Evolutionary conservation across 1,140 invertebrate genomes (phyloP), one percentile per base, ranked within the genome.

Genomic region (Aphaenogaster rudis): DNA sequence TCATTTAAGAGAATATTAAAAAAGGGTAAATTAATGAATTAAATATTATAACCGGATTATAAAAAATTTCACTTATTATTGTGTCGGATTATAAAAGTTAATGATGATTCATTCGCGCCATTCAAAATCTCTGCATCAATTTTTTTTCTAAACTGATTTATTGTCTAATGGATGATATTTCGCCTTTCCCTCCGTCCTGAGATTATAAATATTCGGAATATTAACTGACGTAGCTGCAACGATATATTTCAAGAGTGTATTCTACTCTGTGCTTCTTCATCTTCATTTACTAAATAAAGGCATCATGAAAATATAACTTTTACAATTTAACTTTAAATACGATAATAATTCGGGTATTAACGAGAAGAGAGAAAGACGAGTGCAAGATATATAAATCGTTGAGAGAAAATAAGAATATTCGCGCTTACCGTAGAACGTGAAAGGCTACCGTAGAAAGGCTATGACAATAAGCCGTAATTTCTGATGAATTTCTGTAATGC

Each of bases 241-340:
- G 8, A 76, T 76, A 74, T 61, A 50, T 63, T 63, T 50, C 17
- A 76, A 84, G 52, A 33, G 13, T 21, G 7, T 21, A 28, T 28
- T 48, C 33, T 48, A n/a, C 42, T 48, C 45, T 79, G 61, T 28
- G 63, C 50, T 48, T 57, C 67, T 84, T 76, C 28, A 84, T 84
- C 42, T 76, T 84, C 80, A 84, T 76, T 74, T 61, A 63, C 7
- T 52, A 76, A 39, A 80, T 42, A 57, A 50, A 76, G 21, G 28
- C 45, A 48, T 57, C 28, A 17, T 74, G 36, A 74, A 84, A 84
- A 84, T 84, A 76, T 63, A 76, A 84, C 57, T 84, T 84, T 76
- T 57, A 84, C 33, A 50, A 84, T 76, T 84, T 39, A 84, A 84
- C 67, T 84, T 84, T 84, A 84, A 74, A 76, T 61, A 61, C 42